Conservation (phyloP, 2,888 invertebrate species). For the Pandemis corylana region DNA sequence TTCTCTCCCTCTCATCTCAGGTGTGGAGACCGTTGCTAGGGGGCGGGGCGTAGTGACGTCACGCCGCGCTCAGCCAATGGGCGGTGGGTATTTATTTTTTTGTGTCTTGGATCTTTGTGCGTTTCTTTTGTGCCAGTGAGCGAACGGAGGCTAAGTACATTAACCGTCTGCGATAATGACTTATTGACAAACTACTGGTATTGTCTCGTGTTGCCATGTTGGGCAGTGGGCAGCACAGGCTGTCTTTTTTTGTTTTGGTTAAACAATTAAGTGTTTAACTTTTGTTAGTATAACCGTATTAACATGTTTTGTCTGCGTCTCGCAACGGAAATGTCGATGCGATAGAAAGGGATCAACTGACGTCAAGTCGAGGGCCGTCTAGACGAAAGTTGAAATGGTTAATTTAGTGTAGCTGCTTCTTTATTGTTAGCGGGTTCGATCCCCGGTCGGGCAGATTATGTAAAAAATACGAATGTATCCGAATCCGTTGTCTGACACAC, state of each 20-base stretch:
- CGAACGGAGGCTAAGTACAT: slow-evolving; percentile 49
- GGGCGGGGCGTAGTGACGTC: slow-evolving; percentile 81
- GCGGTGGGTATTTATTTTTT: slow-evolving; percentile 66
- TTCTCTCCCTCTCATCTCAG: slow-evolving; percentile 78
- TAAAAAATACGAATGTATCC: no score
- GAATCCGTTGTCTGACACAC: no score
- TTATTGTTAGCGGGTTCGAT: no score
- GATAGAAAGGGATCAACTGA: no score
- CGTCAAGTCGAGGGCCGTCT: no score
- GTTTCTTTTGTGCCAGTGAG: slow-evolving; percentile 75
- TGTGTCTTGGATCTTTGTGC: slow-evolving; percentile 62
- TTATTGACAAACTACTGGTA: slow-evolving; percentile 53
- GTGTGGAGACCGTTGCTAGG: slow-evolving; percentile 82
- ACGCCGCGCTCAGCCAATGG: slow-evolving; percentile 71
- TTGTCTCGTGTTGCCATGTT: slow-evolving; percentile 22
- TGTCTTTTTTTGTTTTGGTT: slow-evolving; percentile 2
- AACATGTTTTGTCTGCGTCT: no score
- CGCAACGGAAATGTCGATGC: no score
- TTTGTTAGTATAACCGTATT: background rate
- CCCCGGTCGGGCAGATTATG: no score
- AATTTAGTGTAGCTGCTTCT: no score
- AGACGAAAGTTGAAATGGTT: no score
- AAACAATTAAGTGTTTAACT: background rate
- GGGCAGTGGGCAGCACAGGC: slow-evolving; percentile 9
- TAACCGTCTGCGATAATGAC: slow-evolving; percentile 41